Conservation (phyloP, 2,888 invertebrate species). For the Cristatella mucedo region DNA sequence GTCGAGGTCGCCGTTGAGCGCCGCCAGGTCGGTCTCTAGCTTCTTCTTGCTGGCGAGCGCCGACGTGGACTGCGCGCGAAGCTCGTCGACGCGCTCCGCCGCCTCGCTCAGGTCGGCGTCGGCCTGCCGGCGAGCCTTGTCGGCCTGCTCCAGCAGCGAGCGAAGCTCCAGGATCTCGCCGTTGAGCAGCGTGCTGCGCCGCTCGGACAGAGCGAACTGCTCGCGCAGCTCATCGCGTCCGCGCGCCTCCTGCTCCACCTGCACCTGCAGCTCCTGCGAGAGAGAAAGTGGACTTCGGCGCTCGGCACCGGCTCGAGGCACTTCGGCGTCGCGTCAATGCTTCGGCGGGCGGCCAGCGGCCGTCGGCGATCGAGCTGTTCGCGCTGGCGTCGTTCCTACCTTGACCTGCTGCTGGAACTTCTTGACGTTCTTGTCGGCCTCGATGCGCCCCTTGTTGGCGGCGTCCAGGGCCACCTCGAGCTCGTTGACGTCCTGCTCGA, state of each 20-base stretch:
- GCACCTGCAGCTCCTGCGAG: slow-evolving; percentile 60
- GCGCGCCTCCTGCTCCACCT: slow-evolving; percentile 93
- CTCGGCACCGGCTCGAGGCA: too few species aligned
- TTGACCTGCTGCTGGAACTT: slow-evolving; percentile 94
- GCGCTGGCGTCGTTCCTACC: too few species aligned
- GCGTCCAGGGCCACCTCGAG: slow-evolving; percentile 96
- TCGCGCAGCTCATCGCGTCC: slow-evolving; percentile 93
- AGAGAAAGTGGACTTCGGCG: slow-evolving; percentile 89
- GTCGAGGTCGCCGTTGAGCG: too few species aligned
- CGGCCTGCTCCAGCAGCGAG: slow-evolving; percentile 88
- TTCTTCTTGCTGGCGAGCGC: slow-evolving; percentile 98
- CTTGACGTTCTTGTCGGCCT: slow-evolving; percentile 98
- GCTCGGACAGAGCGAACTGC: slow-evolving; percentile 89
- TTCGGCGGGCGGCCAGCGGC: too few species aligned
- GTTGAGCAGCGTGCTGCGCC: slow-evolving; percentile 86
- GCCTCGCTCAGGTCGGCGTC: slow-evolving; percentile 96
- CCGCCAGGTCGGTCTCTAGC: slow-evolving; percentile 92
- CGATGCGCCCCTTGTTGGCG: slow-evolving; percentile 95
- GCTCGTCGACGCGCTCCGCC: slow-evolving; percentile 93
- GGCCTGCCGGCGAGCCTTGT: slow-evolving; percentile 94
- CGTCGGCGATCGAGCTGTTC: too few species aligned
- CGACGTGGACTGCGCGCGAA: slow-evolving; percentile 93
- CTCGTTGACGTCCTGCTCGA: slow-evolving; percentile 98
- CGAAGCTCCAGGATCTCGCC: slow-evolving; percentile 97
- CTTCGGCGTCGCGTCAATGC: too few species aligned